phyloP scores from a whole-genome alignment of 2,113 vertebrate species.

The Andinoacara biseriatus region DNA sequence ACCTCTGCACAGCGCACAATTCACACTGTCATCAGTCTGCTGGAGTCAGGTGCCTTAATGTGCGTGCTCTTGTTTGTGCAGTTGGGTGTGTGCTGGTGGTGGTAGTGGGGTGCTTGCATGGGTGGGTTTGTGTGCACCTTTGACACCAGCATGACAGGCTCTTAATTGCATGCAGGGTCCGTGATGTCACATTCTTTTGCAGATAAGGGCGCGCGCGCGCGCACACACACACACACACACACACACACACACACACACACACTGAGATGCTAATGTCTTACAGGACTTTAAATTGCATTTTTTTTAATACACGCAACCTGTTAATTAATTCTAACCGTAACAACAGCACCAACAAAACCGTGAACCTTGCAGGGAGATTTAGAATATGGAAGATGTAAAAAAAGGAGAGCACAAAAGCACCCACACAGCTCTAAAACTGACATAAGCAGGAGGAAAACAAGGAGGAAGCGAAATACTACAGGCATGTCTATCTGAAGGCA shows the following conservation, averaged over 20 bases:
- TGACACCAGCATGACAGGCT: slow-evolving; percentile 68
- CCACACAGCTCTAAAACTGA: background rate
- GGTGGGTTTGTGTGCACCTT: slow-evolving; percentile 58
- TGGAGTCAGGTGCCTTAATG: slow-evolving; percentile 42
- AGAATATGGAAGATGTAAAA: background rate
- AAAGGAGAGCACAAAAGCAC: background rate
- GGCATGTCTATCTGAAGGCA: slow-evolving; percentile 35
- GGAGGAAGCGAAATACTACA: slow-evolving; percentile 19
- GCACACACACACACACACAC: slow-evolving; percentile 5
- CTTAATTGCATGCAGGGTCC: slow-evolving; percentile 73
- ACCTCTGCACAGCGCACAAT: slow-evolving; percentile 4
- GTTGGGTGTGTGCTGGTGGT: background rate
- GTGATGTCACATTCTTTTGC: slow-evolving; percentile 40
- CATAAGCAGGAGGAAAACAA: background rate
- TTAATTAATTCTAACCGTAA: slow-evolving; percentile 48
- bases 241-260: slow-evolving; percentile 6
- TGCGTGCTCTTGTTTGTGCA: slow-evolving; percentile 31
- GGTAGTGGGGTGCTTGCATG: background rate
- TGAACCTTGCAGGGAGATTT: background rate
- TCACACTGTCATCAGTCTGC: slow-evolving; percentile 47
- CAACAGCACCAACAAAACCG: slow-evolving; percentile 12
- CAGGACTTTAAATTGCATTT: slow-evolving; percentile 18
- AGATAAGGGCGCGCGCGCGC: slow-evolving; percentile 13
- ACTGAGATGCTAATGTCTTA: background rate
- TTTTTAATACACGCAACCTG: background rate